Conservation (phyloP, 2,888 invertebrate species). For the Galeopsomyia nigrocyanea region DNA sequence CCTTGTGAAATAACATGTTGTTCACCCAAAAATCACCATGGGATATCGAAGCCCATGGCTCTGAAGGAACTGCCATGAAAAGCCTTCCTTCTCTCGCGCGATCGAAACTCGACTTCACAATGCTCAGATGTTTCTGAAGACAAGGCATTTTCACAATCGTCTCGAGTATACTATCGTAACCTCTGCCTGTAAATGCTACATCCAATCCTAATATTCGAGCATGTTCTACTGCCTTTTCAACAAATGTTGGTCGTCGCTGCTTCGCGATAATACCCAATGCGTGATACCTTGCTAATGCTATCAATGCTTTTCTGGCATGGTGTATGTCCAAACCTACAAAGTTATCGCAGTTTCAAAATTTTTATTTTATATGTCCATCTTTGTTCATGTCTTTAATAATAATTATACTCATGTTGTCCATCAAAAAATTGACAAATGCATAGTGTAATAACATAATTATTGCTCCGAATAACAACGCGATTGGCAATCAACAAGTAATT, state of each 20-base stretch:
- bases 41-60: too few species aligned
- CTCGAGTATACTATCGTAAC: conserved; percentile 50
- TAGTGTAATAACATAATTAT: too few species aligned
- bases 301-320: too few species aligned
- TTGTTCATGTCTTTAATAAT: too few species aligned
- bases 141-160: conserved; percentile 57
- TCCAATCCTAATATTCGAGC: conserved; percentile 61
- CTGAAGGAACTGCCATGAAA: conserved; percentile 41
- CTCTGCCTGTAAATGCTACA: conserved; percentile 54
- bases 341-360: neutral
- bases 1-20: too few species aligned
- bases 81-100: conserved; percentile 12
- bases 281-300: too few species aligned
- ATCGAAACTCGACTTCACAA: neutral
- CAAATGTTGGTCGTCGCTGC: conserved; percentile 60
- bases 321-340: conserved; percentile 48
- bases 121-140: conserved; percentile 48
- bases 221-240: conserved; percentile 57
- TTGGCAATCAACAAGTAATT: too few species aligned
- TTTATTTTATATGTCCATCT: too few species aligned
- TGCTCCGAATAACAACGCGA: too few species aligned
- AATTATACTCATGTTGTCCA: too few species aligned
- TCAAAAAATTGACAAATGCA: too few species aligned
- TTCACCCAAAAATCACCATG: too few species aligned
- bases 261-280: conserved; percentile 69